Evolutionary conservation across 2,888 invertebrate species (phyloP), one percentile per base, ranked within the genome.

Genomic region (Pyrocoelia pectoralis): DNA sequence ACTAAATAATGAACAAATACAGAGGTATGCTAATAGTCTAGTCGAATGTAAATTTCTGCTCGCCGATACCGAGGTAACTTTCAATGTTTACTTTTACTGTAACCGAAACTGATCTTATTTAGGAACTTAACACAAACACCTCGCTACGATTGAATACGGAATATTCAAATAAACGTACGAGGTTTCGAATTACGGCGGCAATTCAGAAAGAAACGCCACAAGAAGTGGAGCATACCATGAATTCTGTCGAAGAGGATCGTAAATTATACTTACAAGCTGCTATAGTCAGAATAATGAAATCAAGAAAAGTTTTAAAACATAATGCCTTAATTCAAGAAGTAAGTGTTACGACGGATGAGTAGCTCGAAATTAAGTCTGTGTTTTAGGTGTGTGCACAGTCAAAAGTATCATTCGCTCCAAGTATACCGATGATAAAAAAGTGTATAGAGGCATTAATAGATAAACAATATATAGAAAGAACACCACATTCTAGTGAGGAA

Each of bases 401-500:
- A 10, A 91, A 92, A 79, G 90, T 91, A 18, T 90, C 93, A 41
- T 98, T 98, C 84, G 93, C 93, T n/a, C 98, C 98, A 1, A 95
- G 94, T 65, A 92, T 98, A 67, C 90, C 92, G 61, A 93, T 98
- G 91, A 98, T 99, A 75, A 99, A 99, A 84, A 98, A 98, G 81
- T 98, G 97, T 80, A 96, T 99, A 77, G 98, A 99, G 83, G 92
- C 96, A 3, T 86, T 99, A 71, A 98, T 99, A 79, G 98, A 99
- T 83, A 98, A 98, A 84, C 95, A 97, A 80, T 99, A 98, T 83
- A 88, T 99, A 70, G 98, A 98, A 83, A 85, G 98, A 67, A 93
- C 95, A 56, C 91, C 94, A 1, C 94, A 94, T 73, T 91, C 93
- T 2, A 89, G 95, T 52, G 98, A 98, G 84, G 97, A 97, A 75